These are phyloP conservation scores for Tetramorium parvispinum DNA, from an alignment of 1,140 invertebrate genomes.

Conservation along the genomic window DNA sequence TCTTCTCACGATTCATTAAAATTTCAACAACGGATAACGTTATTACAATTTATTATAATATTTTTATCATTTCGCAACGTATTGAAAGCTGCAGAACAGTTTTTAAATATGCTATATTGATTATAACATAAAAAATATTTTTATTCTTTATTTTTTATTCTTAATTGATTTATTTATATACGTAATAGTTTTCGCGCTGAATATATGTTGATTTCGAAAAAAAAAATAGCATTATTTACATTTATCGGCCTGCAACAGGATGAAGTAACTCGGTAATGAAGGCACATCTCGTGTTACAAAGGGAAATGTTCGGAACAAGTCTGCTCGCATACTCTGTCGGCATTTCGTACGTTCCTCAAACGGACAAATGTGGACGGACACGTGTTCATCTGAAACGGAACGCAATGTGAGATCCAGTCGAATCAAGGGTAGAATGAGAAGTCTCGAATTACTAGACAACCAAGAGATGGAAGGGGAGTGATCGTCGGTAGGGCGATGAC, in stretches of 20 bases:
- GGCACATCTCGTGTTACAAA: constrained; percentile 73
- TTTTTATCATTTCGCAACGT: neutral
- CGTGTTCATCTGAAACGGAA: constrained; percentile 75
- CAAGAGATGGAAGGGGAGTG: constrained; percentile 31
- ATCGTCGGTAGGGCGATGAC: constrained; percentile 68
- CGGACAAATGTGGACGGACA: constrained; percentile 65
- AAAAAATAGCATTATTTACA: neutral
- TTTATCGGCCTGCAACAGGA: neutral
- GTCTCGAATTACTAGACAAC: constrained; percentile 79
- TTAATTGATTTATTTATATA: neutral
- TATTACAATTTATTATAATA: constrained; percentile 15
- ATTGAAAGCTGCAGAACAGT: neutral
- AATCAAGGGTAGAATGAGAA: constrained; percentile 66
- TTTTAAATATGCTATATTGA: neutral
- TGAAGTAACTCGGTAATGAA: constrained; percentile 33
- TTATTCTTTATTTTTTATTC: too few species aligned
- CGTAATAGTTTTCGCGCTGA: neutral
- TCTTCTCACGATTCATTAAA: constrained; percentile 25
- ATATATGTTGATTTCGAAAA: neutral
- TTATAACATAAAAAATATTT: neutral
- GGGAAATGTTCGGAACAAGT: constrained; percentile 34
- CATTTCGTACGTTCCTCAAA: constrained; percentile 60
- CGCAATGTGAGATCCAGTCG: constrained; percentile 76
- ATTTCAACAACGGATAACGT: neutral
- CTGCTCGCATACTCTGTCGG: constrained; percentile 38